phyloP scores from a whole-genome alignment of 92 coral and sea anemone genomes.

The Diadumene lineata region DNA sequence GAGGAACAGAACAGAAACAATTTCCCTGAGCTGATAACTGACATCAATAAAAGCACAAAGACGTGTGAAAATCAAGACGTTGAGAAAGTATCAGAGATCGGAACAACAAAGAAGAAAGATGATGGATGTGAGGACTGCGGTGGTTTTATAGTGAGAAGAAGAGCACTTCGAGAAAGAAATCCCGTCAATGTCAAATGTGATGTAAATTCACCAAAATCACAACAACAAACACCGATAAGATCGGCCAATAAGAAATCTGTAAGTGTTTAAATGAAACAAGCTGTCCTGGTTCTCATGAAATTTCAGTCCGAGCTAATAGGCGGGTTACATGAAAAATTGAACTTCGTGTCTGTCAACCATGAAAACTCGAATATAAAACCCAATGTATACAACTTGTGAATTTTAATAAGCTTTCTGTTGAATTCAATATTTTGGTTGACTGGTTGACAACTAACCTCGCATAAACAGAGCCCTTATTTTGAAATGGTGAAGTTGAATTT shows the following conservation, averaged over 20 bases:
- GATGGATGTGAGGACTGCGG: slow-evolving; percentile 4
- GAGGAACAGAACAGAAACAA: slow-evolving; percentile 15
- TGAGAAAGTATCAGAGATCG: background rate
- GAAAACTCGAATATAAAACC: too few species aligned
- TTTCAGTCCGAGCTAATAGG: too few species aligned
- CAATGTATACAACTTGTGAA: too few species aligned
- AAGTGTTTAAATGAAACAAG: too few species aligned
- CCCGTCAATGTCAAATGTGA: background rate
- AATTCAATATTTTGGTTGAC: too few species aligned
- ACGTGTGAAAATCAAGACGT: slow-evolving; percentile 1
- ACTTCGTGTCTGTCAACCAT: too few species aligned
- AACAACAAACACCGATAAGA: background rate
- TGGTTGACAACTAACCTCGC: too few species aligned
- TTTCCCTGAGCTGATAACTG: slow-evolving; percentile 29
- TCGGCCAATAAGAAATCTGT: slow-evolving; percentile 3
- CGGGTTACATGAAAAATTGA: too few species aligned
- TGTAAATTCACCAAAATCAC: background rate
- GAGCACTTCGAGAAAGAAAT: slow-evolving; percentile 27
- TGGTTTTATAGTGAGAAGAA: slow-evolving; percentile 27
- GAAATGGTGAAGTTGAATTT: too few species aligned
- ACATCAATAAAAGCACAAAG: background rate
- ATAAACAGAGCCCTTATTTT: too few species aligned
- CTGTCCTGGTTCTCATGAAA: too few species aligned
- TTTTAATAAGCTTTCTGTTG: too few species aligned
- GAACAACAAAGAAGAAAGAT: background rate